Evolutionary conservation across 2,113 vertebrate genomes (phyloP), one percentile per base, ranked within the genome.

Genomic region (Polypterus bichir): DNA sequence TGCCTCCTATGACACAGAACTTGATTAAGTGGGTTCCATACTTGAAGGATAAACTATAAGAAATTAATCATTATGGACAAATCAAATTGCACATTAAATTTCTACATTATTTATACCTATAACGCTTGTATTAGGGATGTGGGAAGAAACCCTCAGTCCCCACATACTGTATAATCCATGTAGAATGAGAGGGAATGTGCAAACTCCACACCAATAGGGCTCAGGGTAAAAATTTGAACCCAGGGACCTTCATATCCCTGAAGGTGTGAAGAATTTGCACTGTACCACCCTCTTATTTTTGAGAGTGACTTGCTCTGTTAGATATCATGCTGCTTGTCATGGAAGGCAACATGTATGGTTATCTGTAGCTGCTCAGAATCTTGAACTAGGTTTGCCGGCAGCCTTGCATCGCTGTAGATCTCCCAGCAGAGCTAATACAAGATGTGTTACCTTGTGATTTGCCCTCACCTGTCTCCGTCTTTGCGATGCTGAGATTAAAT

Each of bases 121-220:
- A 27, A 27, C 27, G 2, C 27, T 27, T 27, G 27, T 27, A 27
- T 27, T 27, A 27, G 27, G 55, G 44, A 9, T 11, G 59, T 49
- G 44, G 54, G 53, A 46, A 3, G 10, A 49, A 49, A 11, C 45
- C 49, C 9, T 51, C 44, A 58, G 11, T 51, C 51, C 48, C 10
- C 4, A 10, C 47, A 51, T 4, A 44, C 49, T 47, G 48, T 82
- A 77, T 75, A 83, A 76, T 77, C 72, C 77, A 74, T 78, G 78
- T 76, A 65, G 66, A 77, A 27, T 27, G 27, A 27, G 27, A 27
- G 27, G 27, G 27, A 27, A 2, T 27, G 27, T 27, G 27, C 27
- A 27, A 27, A 27, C 27, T 27, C 27, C 27, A 27, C 27, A 27
- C 27, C 27, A 2, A 27, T 27, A 27, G 27, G 27, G 27, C 27